phyloP scores from a whole-genome alignment of 1,140 invertebrate genomes.

The Lucilia sericata region DNA sequence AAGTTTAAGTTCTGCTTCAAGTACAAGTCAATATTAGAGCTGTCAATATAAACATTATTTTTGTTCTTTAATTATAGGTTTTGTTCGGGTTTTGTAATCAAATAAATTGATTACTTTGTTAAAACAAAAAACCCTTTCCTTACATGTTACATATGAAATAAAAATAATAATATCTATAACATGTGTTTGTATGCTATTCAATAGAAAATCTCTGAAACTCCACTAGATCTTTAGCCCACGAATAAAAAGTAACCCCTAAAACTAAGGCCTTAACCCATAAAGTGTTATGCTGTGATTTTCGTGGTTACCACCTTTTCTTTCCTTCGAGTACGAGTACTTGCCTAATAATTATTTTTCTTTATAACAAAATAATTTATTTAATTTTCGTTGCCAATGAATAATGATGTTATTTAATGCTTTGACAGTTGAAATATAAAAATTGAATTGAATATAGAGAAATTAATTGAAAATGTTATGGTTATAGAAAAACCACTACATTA shows the following conservation, averaged over 20 bases:
- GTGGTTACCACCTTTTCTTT: conserved; percentile 28
- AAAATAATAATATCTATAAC: background rate
- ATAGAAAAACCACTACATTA: background rate
- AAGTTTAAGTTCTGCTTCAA: background rate
- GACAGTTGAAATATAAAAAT: conserved; percentile 29
- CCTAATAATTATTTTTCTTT: background rate
- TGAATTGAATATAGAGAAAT: conserved; percentile 31
- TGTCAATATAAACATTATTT: conserved; percentile 39
- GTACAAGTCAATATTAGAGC: background rate
- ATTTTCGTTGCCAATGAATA: background rate
- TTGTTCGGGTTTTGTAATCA: background rate
- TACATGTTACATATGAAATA: no score
- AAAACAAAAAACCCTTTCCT: conserved; percentile 26
- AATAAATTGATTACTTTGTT: conserved; percentile 44
- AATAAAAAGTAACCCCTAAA: background rate
- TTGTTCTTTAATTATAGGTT: conserved; percentile 30
- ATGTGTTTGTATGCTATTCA: background rate
- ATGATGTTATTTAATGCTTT: conserved; percentile 43
- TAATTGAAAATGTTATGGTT: conserved; percentile 42
- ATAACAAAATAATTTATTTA: background rate
- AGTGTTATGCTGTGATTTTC: conserved; percentile 42
- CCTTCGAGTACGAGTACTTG: background rate
- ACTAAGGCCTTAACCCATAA: background rate
- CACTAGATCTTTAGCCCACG: background rate
- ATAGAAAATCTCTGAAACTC: background rate